Percentiles rank a stretch among this genome's conserved stretches.
These are phyloP conservation scores for Fregetta grallaria DNA, from an alignment of 2,113 vertebrate genomes.

Conservation along the genomic window DNA sequence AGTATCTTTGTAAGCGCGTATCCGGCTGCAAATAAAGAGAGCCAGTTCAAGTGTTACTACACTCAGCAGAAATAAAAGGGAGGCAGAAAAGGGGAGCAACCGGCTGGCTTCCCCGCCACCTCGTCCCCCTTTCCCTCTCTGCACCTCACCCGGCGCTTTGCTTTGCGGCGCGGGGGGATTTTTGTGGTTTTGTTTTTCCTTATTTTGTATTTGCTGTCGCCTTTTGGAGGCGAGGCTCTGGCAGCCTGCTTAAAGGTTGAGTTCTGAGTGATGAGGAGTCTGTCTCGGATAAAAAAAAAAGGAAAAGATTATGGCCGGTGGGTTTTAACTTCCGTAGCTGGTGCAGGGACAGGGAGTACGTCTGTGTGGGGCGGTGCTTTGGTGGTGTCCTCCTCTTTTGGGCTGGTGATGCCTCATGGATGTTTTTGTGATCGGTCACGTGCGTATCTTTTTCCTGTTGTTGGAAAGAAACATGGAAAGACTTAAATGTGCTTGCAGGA, in stretches of 20 bases:
- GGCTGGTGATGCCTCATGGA: background rate
- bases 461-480: background rate
- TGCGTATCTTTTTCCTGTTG: background rate
- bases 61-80: constrained; percentile 55
- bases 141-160: background rate
- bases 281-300: background rate
- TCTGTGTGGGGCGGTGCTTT: background rate
- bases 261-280: background rate
- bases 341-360: background rate
- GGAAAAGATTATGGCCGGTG: background rate
- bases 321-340: background rate
- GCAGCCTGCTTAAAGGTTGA: background rate
- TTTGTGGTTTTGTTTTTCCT: background rate
- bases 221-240: background rate
- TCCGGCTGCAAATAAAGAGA: constrained; percentile 46
- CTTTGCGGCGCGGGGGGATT: background rate
- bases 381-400: background rate
- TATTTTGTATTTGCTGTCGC: background rate
- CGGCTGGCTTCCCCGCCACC: background rate
- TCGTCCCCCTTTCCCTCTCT: background rate
- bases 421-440: background rate
- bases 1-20: constrained; percentile 57
- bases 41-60: constrained; percentile 44
- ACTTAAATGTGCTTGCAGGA: background rate
- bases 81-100: constrained; percentile 14